Evolutionary conservation across 2,797 vertebrate species (phyloP).

Genomic region (Helostoma temminkii): DNA sequence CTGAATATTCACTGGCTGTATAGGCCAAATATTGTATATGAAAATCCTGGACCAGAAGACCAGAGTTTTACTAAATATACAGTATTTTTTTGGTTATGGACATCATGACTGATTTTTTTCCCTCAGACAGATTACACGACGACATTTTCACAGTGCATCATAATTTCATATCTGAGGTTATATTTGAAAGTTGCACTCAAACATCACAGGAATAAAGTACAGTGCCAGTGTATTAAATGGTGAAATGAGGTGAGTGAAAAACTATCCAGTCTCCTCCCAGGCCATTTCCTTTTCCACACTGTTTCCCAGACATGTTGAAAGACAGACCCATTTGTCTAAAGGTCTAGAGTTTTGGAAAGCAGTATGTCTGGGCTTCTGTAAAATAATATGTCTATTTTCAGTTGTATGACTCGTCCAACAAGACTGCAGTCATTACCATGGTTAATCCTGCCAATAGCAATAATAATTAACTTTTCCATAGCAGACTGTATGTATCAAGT

Average conservation of each 20-base stretch:
- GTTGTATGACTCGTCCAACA: constrained; percentile 42
- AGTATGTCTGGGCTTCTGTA: constrained; percentile 59
- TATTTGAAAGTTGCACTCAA: constrained; percentile 14
- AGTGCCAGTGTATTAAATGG: constrained; percentile 33
- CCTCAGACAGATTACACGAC: background rate
- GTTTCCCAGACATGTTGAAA: constrained; percentile 70
- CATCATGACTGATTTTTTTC: background rate
- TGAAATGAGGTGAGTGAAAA: constrained; percentile 65
- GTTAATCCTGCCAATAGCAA: constrained; percentile 42
- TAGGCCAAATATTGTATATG: too few relatives aligned
- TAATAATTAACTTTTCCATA: constrained; percentile 35
- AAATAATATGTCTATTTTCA: constrained; percentile 69
- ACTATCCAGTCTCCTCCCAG: constrained; percentile 55
- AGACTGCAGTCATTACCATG: constrained; percentile 40
- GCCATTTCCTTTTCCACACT: constrained; percentile 52
- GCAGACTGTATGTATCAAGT: constrained; percentile 10
- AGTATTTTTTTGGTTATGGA: background rate
- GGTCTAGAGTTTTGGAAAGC: constrained; percentile 46
- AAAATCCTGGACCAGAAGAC: background rate
- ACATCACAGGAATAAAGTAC: constrained; percentile 15
- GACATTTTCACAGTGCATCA: background rate
- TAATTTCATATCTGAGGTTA: constrained; percentile 29
- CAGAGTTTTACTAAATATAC: background rate
- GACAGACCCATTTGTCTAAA: constrained; percentile 63
- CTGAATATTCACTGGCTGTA: too few relatives aligned